Conservation (phyloP, 1,140 invertebrate genomes). For the Nomia melanderi region DNA sequence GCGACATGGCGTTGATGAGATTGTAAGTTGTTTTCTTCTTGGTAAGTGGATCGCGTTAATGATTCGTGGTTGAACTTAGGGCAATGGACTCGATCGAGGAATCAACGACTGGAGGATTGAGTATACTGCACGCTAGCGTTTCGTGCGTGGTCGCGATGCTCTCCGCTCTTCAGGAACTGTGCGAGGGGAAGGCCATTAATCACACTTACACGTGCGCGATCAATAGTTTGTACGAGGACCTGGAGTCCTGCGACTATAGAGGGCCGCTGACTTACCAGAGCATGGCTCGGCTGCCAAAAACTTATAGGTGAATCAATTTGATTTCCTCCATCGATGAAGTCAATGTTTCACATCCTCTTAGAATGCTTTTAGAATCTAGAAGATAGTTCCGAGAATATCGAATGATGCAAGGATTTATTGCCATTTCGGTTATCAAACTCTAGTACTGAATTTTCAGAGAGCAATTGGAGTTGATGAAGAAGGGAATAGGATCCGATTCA, state of each 20-base stretch:
- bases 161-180: slow-evolving; percentile 90
- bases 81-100: slow-evolving; percentile 96
- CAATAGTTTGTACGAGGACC: slow-evolving; percentile 86
- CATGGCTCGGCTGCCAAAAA: slow-evolving; percentile 89
- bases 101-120: slow-evolving; percentile 83
- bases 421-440: too few relatives aligned
- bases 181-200: slow-evolving; percentile 85
- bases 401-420: too few relatives aligned
- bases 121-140: slow-evolving; percentile 89
- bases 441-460: slow-evolving; percentile 64
- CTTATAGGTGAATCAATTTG: slow-evolving; percentile 83
- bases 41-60: neutral
- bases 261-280: slow-evolving; percentile 92
- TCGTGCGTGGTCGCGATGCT: slow-evolving; percentile 92
- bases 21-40: slow-evolving; percentile 83
- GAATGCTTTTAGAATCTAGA: too few relatives aligned
- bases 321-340: too few relatives aligned
- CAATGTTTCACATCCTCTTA: too few relatives aligned
- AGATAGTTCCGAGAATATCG: too few relatives aligned
- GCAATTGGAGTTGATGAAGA: slow-evolving; percentile 82
- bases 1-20: slow-evolving; percentile 94
- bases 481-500: slow-evolving; percentile 81
- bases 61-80: slow-evolving; percentile 79
- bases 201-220: slow-evolving; percentile 84
- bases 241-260: slow-evolving; percentile 91